phyloP scores from a whole-genome alignment of 2,113 vertebrate species.

The Oxyura jamaicensis region DNA sequence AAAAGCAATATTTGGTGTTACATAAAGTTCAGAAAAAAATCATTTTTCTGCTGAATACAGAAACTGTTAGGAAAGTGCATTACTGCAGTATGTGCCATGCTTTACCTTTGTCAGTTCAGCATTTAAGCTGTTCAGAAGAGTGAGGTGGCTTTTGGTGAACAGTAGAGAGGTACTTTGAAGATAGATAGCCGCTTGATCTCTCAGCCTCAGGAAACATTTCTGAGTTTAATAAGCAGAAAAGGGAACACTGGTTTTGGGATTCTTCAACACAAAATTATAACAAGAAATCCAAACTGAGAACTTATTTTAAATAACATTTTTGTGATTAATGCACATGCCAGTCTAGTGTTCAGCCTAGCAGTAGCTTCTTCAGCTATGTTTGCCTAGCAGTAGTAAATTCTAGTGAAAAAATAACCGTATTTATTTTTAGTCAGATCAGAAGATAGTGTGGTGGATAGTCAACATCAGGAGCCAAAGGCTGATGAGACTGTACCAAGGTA shows the following conservation, averaged over 20 bases:
- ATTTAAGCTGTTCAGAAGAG: neutral
- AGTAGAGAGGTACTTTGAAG: neutral
- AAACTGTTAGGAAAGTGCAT: neutral
- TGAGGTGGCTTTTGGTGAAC: neutral
- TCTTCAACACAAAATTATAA: neutral
- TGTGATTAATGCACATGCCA: neutral
- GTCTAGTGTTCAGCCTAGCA: neutral
- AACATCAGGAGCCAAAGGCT: neutral
- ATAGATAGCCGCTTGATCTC: neutral
- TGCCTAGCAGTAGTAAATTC: neutral
- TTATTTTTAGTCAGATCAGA: neutral
- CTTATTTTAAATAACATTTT: neutral
- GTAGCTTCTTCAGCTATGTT: neutral
- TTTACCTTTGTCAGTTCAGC: neutral
- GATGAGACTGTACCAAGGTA: neutral
- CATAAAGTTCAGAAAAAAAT: neutral
- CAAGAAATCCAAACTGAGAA: neutral
- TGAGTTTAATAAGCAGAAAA: neutral
- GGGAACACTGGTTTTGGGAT: neutral
- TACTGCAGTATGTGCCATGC: neutral
- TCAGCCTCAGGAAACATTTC: neutral
- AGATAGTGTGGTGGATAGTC: neutral
- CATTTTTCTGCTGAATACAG: neutral
- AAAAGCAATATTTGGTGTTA: neutral
- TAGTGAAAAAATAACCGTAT: neutral